Percentiles rank a stretch among this genome's conserved stretches.
Conservation (phyloP, 1,140 invertebrate genomes). For the Drosophila pectinifera region DNA sequence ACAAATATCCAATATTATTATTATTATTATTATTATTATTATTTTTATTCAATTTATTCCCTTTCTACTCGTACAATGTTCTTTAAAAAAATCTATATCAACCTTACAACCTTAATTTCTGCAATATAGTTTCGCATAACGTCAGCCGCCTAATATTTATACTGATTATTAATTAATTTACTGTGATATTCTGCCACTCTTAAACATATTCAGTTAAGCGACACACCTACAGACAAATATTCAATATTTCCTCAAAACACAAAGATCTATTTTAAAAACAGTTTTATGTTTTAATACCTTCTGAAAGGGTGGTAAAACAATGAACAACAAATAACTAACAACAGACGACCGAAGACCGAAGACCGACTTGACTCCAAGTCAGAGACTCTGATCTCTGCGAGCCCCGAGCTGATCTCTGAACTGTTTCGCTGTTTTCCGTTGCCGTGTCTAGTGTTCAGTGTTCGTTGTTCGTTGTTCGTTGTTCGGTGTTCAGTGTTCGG, state of each 20-base stretch:
- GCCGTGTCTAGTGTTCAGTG: constrained; percentile 31
- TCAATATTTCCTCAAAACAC: background rate
- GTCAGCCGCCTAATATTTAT: too few relatives aligned
- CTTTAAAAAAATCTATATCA: too few relatives aligned
- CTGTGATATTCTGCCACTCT: too few relatives aligned
- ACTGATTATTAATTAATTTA: too few relatives aligned
- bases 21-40: too few relatives aligned
- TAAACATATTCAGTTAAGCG: background rate
- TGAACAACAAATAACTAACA: constrained; percentile 19
- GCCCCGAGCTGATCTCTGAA: constrained; percentile 62
- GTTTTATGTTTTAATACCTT: background rate
- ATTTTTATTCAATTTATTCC: too few relatives aligned
- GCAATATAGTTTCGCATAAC: too few relatives aligned
- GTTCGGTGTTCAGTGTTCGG: constrained; percentile 19
- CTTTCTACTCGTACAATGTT: too few relatives aligned
- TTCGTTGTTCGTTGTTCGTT: constrained; percentile 41
- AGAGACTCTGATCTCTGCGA: constrained; percentile 44
- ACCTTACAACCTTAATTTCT: too few relatives aligned
- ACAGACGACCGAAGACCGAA: constrained; percentile 32
- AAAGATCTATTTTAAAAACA: background rate
- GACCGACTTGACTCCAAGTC: constrained; percentile 37
- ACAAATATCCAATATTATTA: too few relatives aligned
- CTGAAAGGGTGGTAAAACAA: constrained; percentile 5
- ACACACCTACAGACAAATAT: too few relatives aligned
- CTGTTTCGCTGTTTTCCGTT: constrained; percentile 43